Evolutionary conservation across 2,888 invertebrate genomes (phyloP), one percentile per base, ranked within the genome.

Genomic region (Agrotis ipsilon): DNA sequence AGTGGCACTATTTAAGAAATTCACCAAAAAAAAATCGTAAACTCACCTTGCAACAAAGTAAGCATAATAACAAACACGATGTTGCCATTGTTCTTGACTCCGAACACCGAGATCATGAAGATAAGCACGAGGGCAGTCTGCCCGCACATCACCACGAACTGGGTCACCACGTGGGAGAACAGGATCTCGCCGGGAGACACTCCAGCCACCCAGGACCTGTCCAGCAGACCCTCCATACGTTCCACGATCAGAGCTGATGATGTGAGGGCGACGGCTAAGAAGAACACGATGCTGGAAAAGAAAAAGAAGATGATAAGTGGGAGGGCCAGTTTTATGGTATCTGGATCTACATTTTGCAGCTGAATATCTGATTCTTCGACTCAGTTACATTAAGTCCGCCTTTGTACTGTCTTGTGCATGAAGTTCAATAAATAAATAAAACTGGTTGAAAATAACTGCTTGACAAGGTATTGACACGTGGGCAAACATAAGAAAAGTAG

Each of bases 61-160:
- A 99, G 95, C 81, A 98, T 96, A 78, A 99, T 97, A 19, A 99
- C 99, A 95, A 98, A 98, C 65, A 97, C 96, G 62, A 99, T 97
- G 67, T 98, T 98, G 18, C 99, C 99, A 86, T 98, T 98, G 90
- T 98, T 98, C 91, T 99, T 98, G 63, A 99, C 98, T 1, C 98
- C 97, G 86, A 99, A 99, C 7, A 98, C 98, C 7, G 98, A 96
- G 84, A 99, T 98, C 98, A 99, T 98, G 96, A 99, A 99, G 82
- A 98, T 96, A 4, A 99, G 97, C 72, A 99, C 98, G 45, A 99
- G 96, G 0, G 98, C 97, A 0, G 99, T 99, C 96, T 99, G 99
- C 0, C 99, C 99, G 84, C 98, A 98, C 98, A 99, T 98, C 27
- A 99, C 98, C 75, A 99, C 98, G 93, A 99, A 98, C 96, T 99